Evolutionary conservation across 2,113 vertebrate species (phyloP), one percentile per base, ranked within the genome.

Genomic region (Hemichromis elongatus): DNA sequence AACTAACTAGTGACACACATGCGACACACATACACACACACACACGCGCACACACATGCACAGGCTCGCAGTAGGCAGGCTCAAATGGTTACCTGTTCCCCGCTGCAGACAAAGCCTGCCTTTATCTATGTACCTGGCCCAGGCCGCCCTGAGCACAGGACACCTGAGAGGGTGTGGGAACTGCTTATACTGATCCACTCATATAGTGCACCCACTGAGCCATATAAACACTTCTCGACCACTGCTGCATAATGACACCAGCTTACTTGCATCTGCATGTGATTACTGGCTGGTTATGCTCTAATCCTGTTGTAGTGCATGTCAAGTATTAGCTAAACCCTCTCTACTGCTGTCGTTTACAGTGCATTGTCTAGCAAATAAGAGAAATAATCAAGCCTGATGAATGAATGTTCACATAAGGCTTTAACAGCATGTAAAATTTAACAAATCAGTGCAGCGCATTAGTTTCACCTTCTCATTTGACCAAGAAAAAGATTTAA

Each of bases 51-150:
- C 53, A 6, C 57, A 35, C 55, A 42, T 26, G n/a, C 70, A 30
- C 50, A 42, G n/a, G 7, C 47, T 9, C 28, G 77, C 75, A 78
- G 55, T 7, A 40, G 75, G n/a, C 87, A 88, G 45, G 84, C 89
- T 95, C 95, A 96, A 95, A 94, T 91, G 92, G 93, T 89, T 94
- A 94, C 94, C 95, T 96, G 93, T 96, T 96, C 95, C 87, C 86
- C 37, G 75, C 77, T 81, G 81, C 77, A 94, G 92, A 96, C 95
- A 96, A 96, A 94, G 94, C 87, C 81, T 56, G 90, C 84, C 92
- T 96, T 96, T 96, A 94, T 96, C 37, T 86, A 82, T 68, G 82
- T 80, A 84, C 89, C 88, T 88, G 89, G 81, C 85, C 87, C 87
- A 68, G 91, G 94, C 90, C 86, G 88, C 79, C 86, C 90, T 84